Evolutionary conservation across 2,797 vertebrate species (phyloP).

Genomic region (Lindbergichthys nudifrons): DNA sequence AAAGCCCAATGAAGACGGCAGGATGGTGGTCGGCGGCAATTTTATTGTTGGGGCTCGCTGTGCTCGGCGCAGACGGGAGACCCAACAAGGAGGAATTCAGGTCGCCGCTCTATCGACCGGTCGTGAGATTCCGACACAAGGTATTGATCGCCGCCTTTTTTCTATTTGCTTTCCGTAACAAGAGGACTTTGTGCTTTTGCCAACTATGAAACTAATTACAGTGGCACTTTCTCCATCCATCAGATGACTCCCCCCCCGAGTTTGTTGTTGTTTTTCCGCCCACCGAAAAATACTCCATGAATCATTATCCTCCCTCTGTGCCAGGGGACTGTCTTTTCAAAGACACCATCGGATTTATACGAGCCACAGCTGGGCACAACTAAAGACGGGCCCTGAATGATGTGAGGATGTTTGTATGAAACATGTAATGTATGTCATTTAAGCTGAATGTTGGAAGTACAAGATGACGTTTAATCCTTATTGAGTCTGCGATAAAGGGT

Average conservation of each 20-base stretch:
- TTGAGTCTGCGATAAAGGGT: slow-evolving; percentile 46
- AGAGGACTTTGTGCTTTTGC: slow-evolving; percentile 49
- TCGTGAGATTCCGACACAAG: slow-evolving; percentile 94
- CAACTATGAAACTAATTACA: slow-evolving; percentile 74
- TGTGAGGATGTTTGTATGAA: slow-evolving; percentile 18
- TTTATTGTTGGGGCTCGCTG: slow-evolving; percentile 84
- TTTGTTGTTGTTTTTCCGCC: slow-evolving; percentile 58
- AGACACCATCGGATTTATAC: slow-evolving; percentile 45
- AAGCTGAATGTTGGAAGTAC: slow-evolving; percentile 48
- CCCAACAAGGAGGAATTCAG: slow-evolving; percentile 85
- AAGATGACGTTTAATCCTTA: slow-evolving; percentile 62
- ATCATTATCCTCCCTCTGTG: slow-evolving; percentile 58
- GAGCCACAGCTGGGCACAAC: slow-evolving; percentile 41
- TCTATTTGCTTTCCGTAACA: slow-evolving; percentile 64
- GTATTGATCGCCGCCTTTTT: slow-evolving; percentile 82
- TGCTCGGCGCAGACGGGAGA: slow-evolving; percentile 83
- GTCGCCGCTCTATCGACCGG: slow-evolving; percentile 85
- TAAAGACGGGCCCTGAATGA: slow-evolving; percentile 40
- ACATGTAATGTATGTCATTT: slow-evolving; percentile 36
- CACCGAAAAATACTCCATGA: slow-evolving; percentile 58
- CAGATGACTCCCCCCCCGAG: slow-evolving; percentile 50
- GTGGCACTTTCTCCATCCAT: slow-evolving; percentile 43
- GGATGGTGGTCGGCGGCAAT: slow-evolving; percentile 83
- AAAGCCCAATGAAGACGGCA: slow-evolving; percentile 86
- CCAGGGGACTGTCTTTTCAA: slow-evolving; percentile 56